Conservation (phyloP, 1,140 invertebrate species). For the Trichonephila clavipes region DNA sequence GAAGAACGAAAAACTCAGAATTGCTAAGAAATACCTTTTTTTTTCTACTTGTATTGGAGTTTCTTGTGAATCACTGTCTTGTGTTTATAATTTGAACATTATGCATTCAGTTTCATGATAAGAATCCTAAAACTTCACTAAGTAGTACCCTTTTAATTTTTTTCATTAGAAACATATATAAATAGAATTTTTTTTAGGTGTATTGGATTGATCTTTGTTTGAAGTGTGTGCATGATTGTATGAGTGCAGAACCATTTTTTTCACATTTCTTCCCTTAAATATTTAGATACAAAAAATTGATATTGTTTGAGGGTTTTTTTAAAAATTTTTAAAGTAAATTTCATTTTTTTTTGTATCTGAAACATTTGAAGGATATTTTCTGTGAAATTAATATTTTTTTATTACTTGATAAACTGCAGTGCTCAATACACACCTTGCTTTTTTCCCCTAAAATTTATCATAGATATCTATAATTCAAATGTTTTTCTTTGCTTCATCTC, state of each 20-base stretch:
- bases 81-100: no score
- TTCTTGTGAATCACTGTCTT: no score
- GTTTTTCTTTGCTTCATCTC: not conserved
- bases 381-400: not conserved
- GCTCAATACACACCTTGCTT: conserved; percentile 69
- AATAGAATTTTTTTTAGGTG: not conserved
- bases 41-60: no score
- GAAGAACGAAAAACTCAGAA: no score
- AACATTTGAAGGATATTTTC: not conserved
- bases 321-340: no score
- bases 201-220: not conserved
- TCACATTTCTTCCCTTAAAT: not conserved
- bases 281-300: not conserved
- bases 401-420: conserved; percentile 47
- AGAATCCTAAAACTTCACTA: no score
- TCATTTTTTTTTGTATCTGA: no score
- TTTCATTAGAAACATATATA: not conserved
- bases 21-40: no score
- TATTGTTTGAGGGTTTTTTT: not conserved
- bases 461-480: not conserved
- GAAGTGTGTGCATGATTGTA: not conserved
- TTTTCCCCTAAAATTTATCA: not conserved
- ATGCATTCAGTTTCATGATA: no score
- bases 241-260: not conserved
- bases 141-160: not conserved